Evolutionary conservation across 30 jellyfish, hydroid and myxozoan genomes (phyloP), one percentile per base, ranked within the genome.

Genomic region (Hydra vulgaris): DNA sequence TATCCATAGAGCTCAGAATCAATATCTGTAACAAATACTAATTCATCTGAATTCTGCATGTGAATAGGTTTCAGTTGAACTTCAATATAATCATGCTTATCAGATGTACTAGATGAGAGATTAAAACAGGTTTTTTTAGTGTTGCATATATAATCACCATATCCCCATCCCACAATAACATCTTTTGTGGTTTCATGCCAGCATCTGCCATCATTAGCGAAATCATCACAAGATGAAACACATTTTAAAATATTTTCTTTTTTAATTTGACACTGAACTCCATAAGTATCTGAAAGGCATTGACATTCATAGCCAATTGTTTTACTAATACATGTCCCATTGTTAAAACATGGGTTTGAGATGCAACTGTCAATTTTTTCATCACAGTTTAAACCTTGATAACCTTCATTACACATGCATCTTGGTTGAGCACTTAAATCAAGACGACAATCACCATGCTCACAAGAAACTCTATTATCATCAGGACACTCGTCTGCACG

Each of bases 151-250:
- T 85, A 79, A 18, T 87, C 95, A 18, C 83, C 95, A 74, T 87
- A 94, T 20, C 99, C 99, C 99, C 99, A 94, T 1, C 95, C 96
- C 40, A 94, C 96, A 19, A 90, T 87, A 53, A 88, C 72, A n/a
- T 92, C 81, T 54, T 84, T 87, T 0, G 89, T 68, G 23, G 77
- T 27, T n/a, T 85, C 83, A 74, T 81, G 96, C 99, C 99, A 94
- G 61, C 96, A 94, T 74, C 80, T 94, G 22, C 95, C 95, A 73
- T 92, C 95, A 66, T 73, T 56, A 18, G 68, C 27, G 79, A 52
- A 61, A 22, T 24, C 71, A 22, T 70, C 69, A 67, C 98, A 91
- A 54, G 81, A 25, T 21, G 71, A 82, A 70, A 88, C 27, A 73
- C 95, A 94, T 72, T 74, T 21, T 70, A 25, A 27, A 12, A 81